phyloP scores from a whole-genome alignment of 1,140 invertebrate species.

The Sitobion miscanthi region DNA sequence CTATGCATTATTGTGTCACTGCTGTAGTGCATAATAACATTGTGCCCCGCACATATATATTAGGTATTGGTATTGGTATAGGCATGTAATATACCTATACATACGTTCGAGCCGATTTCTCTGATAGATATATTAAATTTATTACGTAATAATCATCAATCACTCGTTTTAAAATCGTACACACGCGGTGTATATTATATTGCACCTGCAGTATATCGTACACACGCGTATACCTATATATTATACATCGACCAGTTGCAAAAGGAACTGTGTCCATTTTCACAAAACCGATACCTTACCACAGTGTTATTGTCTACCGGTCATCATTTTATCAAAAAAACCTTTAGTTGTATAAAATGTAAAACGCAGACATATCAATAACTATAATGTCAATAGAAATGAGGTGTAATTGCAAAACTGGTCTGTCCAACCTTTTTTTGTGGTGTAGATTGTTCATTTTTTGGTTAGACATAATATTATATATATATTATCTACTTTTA shows the following conservation, averaged over 20 bases:
- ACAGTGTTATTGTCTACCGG: neutral
- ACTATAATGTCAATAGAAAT: too few species aligned
- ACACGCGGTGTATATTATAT: neutral
- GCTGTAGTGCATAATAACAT: neutral
- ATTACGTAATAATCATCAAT: conserved; percentile 11
- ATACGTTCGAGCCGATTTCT: neutral
- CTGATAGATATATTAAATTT: neutral
- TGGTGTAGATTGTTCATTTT: neutral
- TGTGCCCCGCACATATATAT: neutral
- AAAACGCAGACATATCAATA: neutral
- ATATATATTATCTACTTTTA: too few species aligned
- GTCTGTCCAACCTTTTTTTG: neutral
- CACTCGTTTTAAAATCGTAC: neutral
- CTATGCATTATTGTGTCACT: neutral
- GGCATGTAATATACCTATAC: neutral
- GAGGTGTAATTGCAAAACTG: too few species aligned
- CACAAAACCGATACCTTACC: neutral
- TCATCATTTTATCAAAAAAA: neutral
- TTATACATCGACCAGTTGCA: neutral
- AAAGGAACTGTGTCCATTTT: neutral
- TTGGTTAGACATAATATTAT: neutral
- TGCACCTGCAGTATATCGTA: neutral
- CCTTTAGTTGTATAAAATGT: neutral
- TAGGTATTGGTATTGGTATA: neutral
- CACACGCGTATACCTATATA: neutral